These are phyloP conservation scores for Anguilla megastoma DNA, from an alignment of 2,797 vertebrate genomes.

Conservation along the genomic window DNA sequence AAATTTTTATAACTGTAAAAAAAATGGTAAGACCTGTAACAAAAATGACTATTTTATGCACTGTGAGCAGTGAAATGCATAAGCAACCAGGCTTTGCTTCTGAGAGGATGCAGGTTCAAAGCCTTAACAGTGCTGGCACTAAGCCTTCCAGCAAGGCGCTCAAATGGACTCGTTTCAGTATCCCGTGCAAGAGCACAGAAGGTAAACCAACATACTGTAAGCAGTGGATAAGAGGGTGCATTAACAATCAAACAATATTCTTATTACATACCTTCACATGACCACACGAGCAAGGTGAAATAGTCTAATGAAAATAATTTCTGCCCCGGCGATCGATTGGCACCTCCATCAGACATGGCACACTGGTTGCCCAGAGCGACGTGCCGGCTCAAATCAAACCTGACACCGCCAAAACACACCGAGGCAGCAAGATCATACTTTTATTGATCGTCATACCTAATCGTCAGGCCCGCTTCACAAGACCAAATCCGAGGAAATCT, in stretches of 20 bases:
- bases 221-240: not conserved
- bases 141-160: not conserved
- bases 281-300: not conserved
- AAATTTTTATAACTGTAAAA: too few species aligned
- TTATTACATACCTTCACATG: not conserved
- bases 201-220: not conserved
- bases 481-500: not conserved
- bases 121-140: not conserved
- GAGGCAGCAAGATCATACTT: not conserved
- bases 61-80: not conserved
- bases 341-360: not conserved
- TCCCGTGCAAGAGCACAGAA: not conserved
- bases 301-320: not conserved
- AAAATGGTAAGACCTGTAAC: not conserved
- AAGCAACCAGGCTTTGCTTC: not conserved
- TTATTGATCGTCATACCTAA: not conserved
- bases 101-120: not conserved
- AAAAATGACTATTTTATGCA: not conserved
- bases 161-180: not conserved
- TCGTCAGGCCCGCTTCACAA: not conserved
- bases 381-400: not conserved
- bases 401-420: not conserved
- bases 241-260: not conserved
- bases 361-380: not conserved
- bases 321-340: not conserved